Conservation (phyloP, 2,888 invertebrate genomes). For the Dicyrtoma fusca region DNA sequence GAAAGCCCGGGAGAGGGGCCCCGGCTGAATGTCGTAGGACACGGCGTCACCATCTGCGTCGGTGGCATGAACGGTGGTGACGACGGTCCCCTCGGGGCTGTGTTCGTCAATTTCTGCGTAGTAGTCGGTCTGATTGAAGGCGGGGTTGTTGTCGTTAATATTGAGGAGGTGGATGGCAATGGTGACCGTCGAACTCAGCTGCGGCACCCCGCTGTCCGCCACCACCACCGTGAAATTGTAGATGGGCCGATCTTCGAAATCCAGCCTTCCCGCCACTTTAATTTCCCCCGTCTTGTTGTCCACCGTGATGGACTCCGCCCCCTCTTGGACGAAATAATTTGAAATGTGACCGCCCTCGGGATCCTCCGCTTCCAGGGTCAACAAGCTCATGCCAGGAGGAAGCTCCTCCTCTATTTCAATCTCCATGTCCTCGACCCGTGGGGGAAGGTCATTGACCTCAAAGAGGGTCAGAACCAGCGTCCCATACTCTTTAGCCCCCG, state of each 20-base stretch:
- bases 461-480: constrained; percentile 67
- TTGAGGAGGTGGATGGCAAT: constrained; percentile 78
- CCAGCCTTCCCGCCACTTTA: constrained; percentile 65
- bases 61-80: constrained; percentile 73
- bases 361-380: constrained; percentile 78
- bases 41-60: constrained; percentile 79
- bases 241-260: constrained; percentile 77
- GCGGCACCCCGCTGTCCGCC: constrained; percentile 84
- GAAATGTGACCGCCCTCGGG: constrained; percentile 77
- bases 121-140: constrained; percentile 70
- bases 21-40: constrained; percentile 52
- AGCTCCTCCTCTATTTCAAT: constrained; percentile 79
- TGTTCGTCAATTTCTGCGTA: constrained; percentile 76
- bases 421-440: constrained; percentile 67
- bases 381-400: constrained; percentile 75
- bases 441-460: constrained; percentile 67
- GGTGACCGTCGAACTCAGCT: constrained; percentile 75
- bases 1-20: constrained; percentile 73
- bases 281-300: constrained; percentile 79
- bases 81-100: constrained; percentile 71
- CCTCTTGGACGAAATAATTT: constrained; percentile 69
- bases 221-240: constrained; percentile 80
- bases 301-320: constrained; percentile 76
- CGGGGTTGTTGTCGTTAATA: constrained; percentile 85
- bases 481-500: constrained; percentile 61